A percentile compares a stretch with the other conserved stretches of the same genome.
These are phyloP conservation scores for Speoplatyrhinus poulsoni DNA, from an alignment of 2,113 vertebrate species.

Conservation along the genomic window DNA sequence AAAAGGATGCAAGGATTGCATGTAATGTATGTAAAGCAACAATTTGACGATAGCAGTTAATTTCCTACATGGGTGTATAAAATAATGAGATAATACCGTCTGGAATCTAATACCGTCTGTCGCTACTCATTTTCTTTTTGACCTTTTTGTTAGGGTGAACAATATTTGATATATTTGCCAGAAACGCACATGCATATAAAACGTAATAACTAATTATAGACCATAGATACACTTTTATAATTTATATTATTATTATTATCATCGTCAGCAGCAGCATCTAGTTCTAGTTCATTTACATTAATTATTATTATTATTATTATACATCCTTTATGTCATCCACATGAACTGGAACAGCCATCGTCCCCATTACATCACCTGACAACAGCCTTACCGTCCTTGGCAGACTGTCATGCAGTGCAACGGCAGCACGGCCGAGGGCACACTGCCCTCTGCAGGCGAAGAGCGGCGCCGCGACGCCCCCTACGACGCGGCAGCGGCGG, in stretches of 20 bases:
- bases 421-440: slow-evolving; percentile 32
- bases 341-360: neutral
- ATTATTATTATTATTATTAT: too few relatives aligned
- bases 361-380: neutral
- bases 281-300: too few relatives aligned
- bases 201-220: neutral
- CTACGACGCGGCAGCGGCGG: slow-evolving; percentile 58
- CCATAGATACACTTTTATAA: too few relatives aligned
- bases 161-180: too few relatives aligned
- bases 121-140: neutral
- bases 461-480: slow-evolving; percentile 64
- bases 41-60: too few relatives aligned
- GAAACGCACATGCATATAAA: neutral
- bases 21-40: neutral
- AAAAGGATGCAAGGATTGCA: neutral
- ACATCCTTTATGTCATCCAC: too few relatives aligned
- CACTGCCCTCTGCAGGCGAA: slow-evolving; percentile 31
- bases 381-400: neutral
- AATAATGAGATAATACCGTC: too few relatives aligned
- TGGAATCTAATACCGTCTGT: neutral
- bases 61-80: too few relatives aligned
- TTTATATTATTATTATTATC: too few relatives aligned
- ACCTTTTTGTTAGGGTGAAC: neutral
- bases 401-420: slow-evolving; percentile 55
- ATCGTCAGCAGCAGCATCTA: too few relatives aligned